These are phyloP conservation scores for Apeltes quadracus DNA, from an alignment of 2,113 vertebrate species.

Conservation along the genomic window DNA sequence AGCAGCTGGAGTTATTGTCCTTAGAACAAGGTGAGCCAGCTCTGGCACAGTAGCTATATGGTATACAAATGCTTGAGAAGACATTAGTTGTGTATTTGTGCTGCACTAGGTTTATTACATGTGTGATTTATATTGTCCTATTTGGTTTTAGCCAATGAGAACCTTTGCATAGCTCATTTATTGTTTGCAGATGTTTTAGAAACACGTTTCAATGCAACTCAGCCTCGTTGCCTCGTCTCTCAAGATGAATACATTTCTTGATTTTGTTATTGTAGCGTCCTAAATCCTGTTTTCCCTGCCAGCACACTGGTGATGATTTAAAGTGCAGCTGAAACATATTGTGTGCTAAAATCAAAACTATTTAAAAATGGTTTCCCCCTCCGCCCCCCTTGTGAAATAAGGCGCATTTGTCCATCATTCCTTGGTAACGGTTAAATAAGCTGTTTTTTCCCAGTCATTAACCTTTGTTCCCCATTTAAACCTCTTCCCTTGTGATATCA, in stretches of 20 bases:
- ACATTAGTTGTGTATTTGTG: constrained; percentile 73
- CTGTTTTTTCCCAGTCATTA: constrained; percentile 12
- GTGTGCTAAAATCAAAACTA: constrained; percentile 14
- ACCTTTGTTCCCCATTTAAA: constrained; percentile 27
- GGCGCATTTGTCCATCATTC: neutral
- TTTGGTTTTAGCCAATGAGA: constrained; percentile 46
- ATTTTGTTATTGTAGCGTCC: constrained; percentile 32
- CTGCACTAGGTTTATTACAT: constrained; percentile 60
- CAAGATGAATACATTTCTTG: constrained; percentile 11
- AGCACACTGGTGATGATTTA: constrained; percentile 19
- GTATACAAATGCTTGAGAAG: constrained; percentile 65
- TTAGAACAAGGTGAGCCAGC: constrained; percentile 66
- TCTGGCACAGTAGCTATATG: constrained; percentile 71
- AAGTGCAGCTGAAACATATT: constrained; percentile 17
- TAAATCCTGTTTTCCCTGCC: constrained; percentile 26
- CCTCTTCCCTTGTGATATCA: constrained; percentile 25
- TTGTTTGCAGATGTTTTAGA: constrained; percentile 37
- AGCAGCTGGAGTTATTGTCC: constrained; percentile 66
- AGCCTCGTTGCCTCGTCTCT: constrained; percentile 43
- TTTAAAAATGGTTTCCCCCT: constrained; percentile 19
- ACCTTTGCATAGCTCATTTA: constrained; percentile 36
- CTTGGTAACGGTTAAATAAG: constrained; percentile 28
- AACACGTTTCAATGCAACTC: constrained; percentile 35
- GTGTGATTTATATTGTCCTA: constrained; percentile 58
- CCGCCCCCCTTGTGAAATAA: constrained; percentile 11